Conservation (phyloP, 2,797 vertebrate species). For the Oophaga sylvatica region DNA sequence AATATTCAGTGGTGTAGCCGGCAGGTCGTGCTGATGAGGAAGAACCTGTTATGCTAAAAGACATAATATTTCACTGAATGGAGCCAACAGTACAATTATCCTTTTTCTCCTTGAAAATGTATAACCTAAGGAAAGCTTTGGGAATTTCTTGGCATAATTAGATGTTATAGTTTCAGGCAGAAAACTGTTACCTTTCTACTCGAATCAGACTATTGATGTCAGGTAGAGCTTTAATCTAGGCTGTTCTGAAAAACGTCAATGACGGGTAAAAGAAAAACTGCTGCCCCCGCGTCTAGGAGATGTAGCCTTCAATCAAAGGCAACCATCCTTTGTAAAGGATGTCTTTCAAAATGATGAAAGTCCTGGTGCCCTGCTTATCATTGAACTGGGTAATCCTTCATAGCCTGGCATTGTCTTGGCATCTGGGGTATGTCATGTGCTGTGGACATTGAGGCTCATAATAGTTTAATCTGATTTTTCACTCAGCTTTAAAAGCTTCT, state of each 20-base stretch:
- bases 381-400: neutral
- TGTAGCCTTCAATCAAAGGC: constrained; percentile 20
- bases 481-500: constrained; percentile 48
- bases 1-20: neutral
- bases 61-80: constrained; percentile 19
- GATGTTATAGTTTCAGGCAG: constrained; percentile 43
- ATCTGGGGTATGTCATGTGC: constrained; percentile 8
- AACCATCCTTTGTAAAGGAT: neutral
- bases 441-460: constrained; percentile 31
- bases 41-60: neutral
- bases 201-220: constrained; percentile 27
- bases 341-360: constrained; percentile 5
- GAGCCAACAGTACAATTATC: constrained; percentile 38
- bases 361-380: neutral
- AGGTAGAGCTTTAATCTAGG: constrained; percentile 34
- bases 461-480: constrained; percentile 51
- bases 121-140: constrained; percentile 33
- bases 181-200: constrained; percentile 37
- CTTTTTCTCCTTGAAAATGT: constrained; percentile 45
- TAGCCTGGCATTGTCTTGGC: constrained; percentile 29
- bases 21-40: neutral
- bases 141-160: constrained; percentile 45
- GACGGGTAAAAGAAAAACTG: constrained; percentile 8
- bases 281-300: neutral
- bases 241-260: constrained; percentile 30